phyloP scores from a whole-genome alignment of 2,797 vertebrate genomes.

The Amniataba percoides region DNA sequence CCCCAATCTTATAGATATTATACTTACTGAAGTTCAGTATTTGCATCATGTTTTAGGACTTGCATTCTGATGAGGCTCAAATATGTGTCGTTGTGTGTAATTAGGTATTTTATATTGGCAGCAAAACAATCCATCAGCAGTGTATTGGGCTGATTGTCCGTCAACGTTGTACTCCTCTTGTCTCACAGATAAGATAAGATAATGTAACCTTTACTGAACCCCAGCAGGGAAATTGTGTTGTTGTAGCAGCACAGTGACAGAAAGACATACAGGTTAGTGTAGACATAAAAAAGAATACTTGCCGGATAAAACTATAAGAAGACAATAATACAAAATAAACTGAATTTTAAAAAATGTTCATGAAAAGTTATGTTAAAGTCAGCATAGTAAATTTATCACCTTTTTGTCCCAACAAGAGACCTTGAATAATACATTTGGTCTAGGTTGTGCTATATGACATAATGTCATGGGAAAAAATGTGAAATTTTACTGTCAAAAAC shows the following conservation, averaged over 20 bases:
- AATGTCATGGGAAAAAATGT: constrained; percentile 22
- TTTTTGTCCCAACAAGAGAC: background rate
- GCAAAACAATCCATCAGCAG: background rate
- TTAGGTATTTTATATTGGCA: background rate
- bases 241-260: too few relatives aligned
- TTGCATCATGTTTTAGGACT: too few relatives aligned
- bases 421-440: background rate
- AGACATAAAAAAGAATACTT: too few relatives aligned
- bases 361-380: background rate
- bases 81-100: too few relatives aligned
- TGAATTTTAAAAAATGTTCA: background rate
- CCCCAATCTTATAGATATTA: too few relatives aligned
- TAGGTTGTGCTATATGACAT: constrained; percentile 3
- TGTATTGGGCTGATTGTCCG: background rate
- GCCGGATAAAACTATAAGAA: too few relatives aligned
- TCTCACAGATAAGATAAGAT: background rate
- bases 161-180: background rate
- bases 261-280: too few relatives aligned
- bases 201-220: too few relatives aligned
- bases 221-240: too few relatives aligned
- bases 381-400: background rate
- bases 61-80: too few relatives aligned
- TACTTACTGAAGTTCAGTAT: too few relatives aligned
- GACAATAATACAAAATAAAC: background rate
- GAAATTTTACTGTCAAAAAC: constrained; percentile 3